Conservation (phyloP, 2,797 vertebrate genomes). For the Leptodactylus fallax region DNA sequence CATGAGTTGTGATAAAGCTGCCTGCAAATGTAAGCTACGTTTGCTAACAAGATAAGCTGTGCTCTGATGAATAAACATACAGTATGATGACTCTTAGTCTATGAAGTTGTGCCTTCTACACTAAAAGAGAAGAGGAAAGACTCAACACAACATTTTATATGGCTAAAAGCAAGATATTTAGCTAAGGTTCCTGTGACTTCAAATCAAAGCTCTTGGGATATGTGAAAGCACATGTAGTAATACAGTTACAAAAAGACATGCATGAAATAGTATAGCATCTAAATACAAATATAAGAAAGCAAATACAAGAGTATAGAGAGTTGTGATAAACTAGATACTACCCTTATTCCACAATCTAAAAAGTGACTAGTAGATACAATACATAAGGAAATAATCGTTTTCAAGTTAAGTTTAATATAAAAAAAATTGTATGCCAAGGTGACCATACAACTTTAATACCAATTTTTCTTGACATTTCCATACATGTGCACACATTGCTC, state of each 20-base stretch:
- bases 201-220: background rate
- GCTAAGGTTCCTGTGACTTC: background rate
- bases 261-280: background rate
- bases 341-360: too few relatives aligned
- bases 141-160: background rate
- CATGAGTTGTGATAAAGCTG: constrained; percentile 39
- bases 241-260: background rate
- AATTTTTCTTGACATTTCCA: too few relatives aligned
- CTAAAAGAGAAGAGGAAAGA: background rate
- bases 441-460: too few relatives aligned
- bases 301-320: background rate
- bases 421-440: too few relatives aligned
- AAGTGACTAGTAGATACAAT: too few relatives aligned
- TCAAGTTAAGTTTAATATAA: too few relatives aligned
- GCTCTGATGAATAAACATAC: constrained; percentile 25
- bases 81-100: background rate
- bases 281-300: background rate
- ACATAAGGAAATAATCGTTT: too few relatives aligned
- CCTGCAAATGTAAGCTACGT: constrained; percentile 14
- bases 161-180: background rate
- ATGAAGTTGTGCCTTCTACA: constrained; percentile 1
- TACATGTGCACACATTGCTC: too few relatives aligned
- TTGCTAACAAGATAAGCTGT: constrained; percentile 52
- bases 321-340: too few relatives aligned
- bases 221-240: background rate